phyloP scores from a whole-genome alignment of 1,140 invertebrate species.

The Aleiodes sp. region DNA sequence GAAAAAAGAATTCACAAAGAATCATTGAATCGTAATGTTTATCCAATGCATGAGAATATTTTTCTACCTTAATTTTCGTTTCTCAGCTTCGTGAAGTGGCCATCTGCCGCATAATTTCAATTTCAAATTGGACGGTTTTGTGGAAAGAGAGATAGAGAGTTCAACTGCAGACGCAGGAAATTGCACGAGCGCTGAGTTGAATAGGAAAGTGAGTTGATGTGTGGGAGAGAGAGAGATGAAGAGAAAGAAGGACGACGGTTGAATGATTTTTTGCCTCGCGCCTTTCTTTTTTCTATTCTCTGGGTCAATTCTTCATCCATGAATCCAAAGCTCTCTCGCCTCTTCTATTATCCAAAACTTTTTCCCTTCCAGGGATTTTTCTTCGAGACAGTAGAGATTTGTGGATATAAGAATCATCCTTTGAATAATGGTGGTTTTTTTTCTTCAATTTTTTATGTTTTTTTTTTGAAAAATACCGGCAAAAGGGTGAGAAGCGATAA shows the following conservation, averaged over 20 bases:
- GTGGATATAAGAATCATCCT: not conserved
- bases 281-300: too few relatives aligned
- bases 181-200: constrained; percentile 8
- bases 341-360: not conserved
- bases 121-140: constrained; percentile 26
- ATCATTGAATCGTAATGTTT: too few relatives aligned
- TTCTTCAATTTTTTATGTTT: not conserved
- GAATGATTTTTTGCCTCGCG: too few relatives aligned
- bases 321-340: not conserved
- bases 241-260: not conserved
- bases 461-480: not conserved
- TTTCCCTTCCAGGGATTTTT: not conserved
- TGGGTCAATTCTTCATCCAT: not conserved
- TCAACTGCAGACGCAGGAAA: constrained; percentile 24
- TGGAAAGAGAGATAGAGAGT: not conserved
- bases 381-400: not conserved
- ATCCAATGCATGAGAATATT: not conserved
- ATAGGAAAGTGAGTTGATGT: not conserved
- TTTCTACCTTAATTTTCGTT: not conserved
- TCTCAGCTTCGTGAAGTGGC: not conserved
- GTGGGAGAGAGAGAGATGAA: not conserved
- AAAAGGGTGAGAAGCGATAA: not conserved
- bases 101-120: constrained; percentile 30
- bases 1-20: too few relatives aligned
- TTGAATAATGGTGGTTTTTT: not conserved